phyloP scores from a whole-genome alignment of 2,797 vertebrate species.

The Sparus aurata region DNA sequence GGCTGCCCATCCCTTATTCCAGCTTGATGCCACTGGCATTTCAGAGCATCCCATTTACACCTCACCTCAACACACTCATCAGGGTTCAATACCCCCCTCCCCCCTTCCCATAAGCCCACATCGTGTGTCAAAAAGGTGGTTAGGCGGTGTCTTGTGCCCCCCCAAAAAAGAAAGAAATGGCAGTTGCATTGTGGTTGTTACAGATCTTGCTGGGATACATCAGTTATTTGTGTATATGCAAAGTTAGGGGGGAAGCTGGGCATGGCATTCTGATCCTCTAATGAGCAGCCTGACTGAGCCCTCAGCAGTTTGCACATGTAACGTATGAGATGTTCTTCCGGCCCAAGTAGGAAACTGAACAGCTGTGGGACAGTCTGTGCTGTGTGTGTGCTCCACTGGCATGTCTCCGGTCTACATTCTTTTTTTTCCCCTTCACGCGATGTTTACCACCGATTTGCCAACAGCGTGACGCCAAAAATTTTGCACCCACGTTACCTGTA shows the following conservation, averaged over 20 bases:
- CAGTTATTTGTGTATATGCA: conserved; percentile 17
- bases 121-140: too few relatives aligned
- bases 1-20: conserved; percentile 6
- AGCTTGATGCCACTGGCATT: conserved; percentile 2
- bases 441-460: background rate
- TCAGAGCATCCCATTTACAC: conserved; percentile 34
- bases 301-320: conserved; percentile 9
- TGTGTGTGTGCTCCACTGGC: background rate
- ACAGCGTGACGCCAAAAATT: background rate
- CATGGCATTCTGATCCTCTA: background rate
- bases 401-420: background rate
- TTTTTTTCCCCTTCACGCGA: background rate
- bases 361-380: background rate
- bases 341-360: background rate
- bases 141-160: too few relatives aligned
- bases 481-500: background rate
- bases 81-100: background rate
- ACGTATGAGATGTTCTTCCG: background rate
- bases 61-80: conserved; percentile 13
- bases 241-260: conserved; percentile 5
- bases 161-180: too few relatives aligned
- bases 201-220: background rate
- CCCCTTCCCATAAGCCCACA: background rate
- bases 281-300: background rate
- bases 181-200: too few relatives aligned